These are phyloP conservation scores for Abscondita cerata DNA, from an alignment of 2,888 invertebrate genomes.

Conservation along the genomic window DNA sequence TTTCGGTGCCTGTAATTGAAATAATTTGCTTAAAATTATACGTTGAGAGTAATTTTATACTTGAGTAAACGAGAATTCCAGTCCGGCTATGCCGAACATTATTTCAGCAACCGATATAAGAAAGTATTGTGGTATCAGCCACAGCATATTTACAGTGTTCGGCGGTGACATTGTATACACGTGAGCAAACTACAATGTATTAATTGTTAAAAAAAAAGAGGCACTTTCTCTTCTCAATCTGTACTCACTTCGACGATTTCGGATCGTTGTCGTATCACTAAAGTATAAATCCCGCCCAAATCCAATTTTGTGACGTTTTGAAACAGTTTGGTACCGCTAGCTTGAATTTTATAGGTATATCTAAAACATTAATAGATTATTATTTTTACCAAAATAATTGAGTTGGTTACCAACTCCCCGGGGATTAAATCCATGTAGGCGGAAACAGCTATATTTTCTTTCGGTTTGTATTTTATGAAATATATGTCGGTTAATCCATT, in stretches of 20 bases:
- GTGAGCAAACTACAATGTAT: slow-evolving; percentile 58
- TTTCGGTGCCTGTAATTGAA: slow-evolving; percentile 69
- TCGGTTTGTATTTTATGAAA: slow-evolving; percentile 61
- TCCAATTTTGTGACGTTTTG: slow-evolving; percentile 49
- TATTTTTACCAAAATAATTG: slow-evolving; percentile 17
- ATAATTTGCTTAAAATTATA: slow-evolving; percentile 17
- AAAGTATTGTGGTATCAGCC: slow-evolving; percentile 82
- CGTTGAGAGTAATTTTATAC: slow-evolving; percentile 54
- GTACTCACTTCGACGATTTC: slow-evolving; percentile 53
- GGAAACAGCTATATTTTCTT: slow-evolving; percentile 64
- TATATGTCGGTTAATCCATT: slow-evolving; percentile 62
- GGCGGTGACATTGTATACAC: slow-evolving; percentile 68
- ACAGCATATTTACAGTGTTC: slow-evolving; percentile 72
- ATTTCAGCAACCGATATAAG: slow-evolving; percentile 82
- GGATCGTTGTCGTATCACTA: slow-evolving; percentile 58
- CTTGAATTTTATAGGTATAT: slow-evolving; percentile 48
- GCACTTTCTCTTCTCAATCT: not conserved
- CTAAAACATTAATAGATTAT: slow-evolving; percentile 41
- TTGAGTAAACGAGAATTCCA: slow-evolving; percentile 85
- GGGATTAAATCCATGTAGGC: slow-evolving; percentile 67
- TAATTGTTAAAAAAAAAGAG: not conserved
- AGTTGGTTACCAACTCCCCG: slow-evolving; percentile 59
- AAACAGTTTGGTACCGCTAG: slow-evolving; percentile 41
- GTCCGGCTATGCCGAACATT: slow-evolving; percentile 82
- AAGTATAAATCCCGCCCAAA: slow-evolving; percentile 65